Conservation (phyloP, 2,113 vertebrate genomes). For the Sakesphorus luctuosus region DNA sequence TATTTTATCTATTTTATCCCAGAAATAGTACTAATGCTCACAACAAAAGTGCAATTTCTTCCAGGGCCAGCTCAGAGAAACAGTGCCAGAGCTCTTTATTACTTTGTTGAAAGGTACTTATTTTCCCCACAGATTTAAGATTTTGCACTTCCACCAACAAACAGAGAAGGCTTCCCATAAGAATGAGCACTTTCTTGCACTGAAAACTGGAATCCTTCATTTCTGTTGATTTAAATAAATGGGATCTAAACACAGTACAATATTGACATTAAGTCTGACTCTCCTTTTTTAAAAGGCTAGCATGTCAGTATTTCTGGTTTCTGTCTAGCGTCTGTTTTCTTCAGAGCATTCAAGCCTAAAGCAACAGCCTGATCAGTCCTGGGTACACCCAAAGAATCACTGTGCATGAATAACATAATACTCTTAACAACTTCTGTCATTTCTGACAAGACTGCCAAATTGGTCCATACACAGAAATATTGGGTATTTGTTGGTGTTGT, state of each 20-base stretch:
- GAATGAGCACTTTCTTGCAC: not conserved
- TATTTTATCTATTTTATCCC: conserved; percentile 14
- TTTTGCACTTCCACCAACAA: not conserved
- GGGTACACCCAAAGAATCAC: not conserved
- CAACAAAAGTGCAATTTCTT: conserved; percentile 4
- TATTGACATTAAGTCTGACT: not conserved
- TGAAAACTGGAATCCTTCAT: not conserved
- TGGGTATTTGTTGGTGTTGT: not conserved
- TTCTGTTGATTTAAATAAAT: not conserved
- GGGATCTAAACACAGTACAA: not conserved
- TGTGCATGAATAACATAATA: not conserved
- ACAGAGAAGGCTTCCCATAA: not conserved
- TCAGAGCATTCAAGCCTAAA: not conserved
- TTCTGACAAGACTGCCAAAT: not conserved
- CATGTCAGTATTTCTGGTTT: not conserved
- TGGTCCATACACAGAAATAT: not conserved
- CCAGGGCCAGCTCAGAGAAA: not conserved
- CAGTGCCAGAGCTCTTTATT: not conserved
- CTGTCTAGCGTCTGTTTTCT: not conserved
- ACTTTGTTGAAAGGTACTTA: not conserved
- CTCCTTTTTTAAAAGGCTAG: not conserved
- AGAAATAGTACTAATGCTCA: not conserved
- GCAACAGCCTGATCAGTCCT: not conserved
- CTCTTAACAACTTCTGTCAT: not conserved
- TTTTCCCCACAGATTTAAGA: not conserved